A percentile compares a stretch with the other conserved stretches of the same genome.
These are phyloP conservation scores for Troides aeacus DNA, from an alignment of 2,888 invertebrate genomes.

Conservation along the genomic window DNA sequence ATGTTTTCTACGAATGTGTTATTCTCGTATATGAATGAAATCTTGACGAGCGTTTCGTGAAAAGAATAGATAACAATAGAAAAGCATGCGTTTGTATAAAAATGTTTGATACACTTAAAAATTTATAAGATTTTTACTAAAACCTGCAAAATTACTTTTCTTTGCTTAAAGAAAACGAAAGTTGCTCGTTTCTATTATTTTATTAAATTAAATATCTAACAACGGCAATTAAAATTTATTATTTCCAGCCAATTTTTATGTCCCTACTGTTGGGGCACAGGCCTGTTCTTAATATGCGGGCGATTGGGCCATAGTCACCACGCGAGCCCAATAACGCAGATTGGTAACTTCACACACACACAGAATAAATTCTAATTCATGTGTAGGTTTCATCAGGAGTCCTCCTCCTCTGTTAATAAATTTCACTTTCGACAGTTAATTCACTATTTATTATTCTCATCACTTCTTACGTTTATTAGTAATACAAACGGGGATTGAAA, in stretches of 20 bases:
- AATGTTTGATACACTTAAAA: constrained; percentile 4
- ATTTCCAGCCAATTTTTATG: too few relatives aligned
- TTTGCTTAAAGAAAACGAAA: neutral
- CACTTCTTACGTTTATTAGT: neutral
- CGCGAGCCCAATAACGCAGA: too few relatives aligned
- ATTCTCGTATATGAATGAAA: constrained; percentile 74
- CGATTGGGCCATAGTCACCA: too few relatives aligned
- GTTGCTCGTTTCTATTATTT: too few relatives aligned
- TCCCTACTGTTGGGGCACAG: too few relatives aligned
- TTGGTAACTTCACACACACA: too few relatives aligned
- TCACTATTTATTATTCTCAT: neutral
- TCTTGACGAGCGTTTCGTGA: constrained; percentile 64
- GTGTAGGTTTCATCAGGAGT: too few relatives aligned
- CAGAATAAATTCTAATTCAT: too few relatives aligned
- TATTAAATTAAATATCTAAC: too few relatives aligned
- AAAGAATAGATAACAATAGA: constrained; percentile 59
- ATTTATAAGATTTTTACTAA: neutral
- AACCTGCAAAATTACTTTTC: neutral
- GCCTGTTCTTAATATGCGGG: too few relatives aligned
- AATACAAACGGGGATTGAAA: constrained; percentile 1
- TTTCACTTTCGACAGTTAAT: neutral
- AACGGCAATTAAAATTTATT: too few relatives aligned
- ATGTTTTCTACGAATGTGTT: constrained; percentile 20
- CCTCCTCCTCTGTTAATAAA: neutral
- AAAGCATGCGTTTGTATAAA: constrained; percentile 24